Percentiles rank a stretch among this genome's conserved stretches.
Conservation (phyloP, 2,113 vertebrate genomes). For the Pterocles burchelli region DNA sequence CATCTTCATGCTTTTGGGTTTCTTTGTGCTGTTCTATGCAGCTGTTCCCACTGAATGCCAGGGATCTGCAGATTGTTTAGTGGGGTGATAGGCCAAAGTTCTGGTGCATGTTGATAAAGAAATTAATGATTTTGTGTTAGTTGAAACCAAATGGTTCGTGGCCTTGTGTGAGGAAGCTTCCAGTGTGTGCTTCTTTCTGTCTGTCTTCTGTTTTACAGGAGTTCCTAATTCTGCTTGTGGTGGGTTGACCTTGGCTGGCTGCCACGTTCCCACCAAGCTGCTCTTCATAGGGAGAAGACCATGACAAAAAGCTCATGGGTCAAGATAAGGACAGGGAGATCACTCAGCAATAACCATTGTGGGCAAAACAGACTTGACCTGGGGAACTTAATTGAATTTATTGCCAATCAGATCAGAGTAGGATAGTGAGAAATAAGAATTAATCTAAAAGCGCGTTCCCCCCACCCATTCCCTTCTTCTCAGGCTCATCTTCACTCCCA, state of each 20-base stretch:
- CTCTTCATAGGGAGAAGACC: background rate
- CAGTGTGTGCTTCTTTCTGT: background rate
- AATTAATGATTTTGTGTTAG: background rate
- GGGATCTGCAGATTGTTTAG: background rate
- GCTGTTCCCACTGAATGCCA: background rate
- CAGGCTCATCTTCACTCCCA: background rate
- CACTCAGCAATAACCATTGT: background rate
- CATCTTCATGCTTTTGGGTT: background rate
- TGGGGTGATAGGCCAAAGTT: background rate
- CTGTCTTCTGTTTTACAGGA: background rate
- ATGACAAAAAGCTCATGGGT: fast-evolving
- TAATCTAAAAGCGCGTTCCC: background rate
- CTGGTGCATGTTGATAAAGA: background rate
- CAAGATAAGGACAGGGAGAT: background rate
- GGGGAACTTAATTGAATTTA: background rate
- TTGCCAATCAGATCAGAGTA: background rate
- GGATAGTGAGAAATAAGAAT: fast-evolving
- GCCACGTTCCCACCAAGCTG: background rate
- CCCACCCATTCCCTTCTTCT: background rate
- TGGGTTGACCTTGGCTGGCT: background rate
- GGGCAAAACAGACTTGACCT: background rate
- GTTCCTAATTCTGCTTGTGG: background rate
- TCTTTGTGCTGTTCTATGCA: background rate
- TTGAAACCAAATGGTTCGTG: background rate
- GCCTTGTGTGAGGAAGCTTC: background rate